Evolutionary conservation across 2,113 vertebrate genomes (phyloP).

Genomic region (Bos javanicus): DNA sequence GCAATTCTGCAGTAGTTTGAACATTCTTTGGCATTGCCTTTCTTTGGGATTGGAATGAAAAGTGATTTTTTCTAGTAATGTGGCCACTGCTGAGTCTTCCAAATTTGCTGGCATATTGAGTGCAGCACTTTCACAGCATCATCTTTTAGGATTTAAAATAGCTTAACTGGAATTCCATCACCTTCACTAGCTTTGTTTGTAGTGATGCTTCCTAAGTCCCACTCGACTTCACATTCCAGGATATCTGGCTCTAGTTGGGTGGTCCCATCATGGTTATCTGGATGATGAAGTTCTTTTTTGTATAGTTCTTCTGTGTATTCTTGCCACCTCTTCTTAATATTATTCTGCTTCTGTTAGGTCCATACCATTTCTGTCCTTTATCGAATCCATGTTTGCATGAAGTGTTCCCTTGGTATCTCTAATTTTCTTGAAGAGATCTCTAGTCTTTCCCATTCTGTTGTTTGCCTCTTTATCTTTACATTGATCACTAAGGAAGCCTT

Average conservation of each 20-base stretch:
- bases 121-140: background rate
- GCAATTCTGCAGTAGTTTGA: background rate
- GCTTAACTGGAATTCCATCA: background rate
- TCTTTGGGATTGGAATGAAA: background rate
- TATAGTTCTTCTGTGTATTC: background rate
- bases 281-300: background rate
- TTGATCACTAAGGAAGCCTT: background rate
- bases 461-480: background rate
- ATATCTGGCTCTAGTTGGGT: background rate
- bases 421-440: background rate
- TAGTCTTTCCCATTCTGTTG: background rate
- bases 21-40: background rate
- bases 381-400: background rate
- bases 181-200: background rate
- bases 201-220: background rate
- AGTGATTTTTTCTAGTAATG: background rate
- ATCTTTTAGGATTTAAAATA: background rate
- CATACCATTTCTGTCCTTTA: background rate
- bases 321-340: background rate
- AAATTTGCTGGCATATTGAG: background rate
- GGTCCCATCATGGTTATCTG: background rate
- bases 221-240: background rate
- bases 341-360: background rate
- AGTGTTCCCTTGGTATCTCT: background rate
- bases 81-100: background rate